A percentile compares a stretch with the other conserved stretches of the same genome.
These are phyloP conservation scores for Heliconius congener DNA, from an alignment of 1,140 invertebrate genomes.

Conservation along the genomic window DNA sequence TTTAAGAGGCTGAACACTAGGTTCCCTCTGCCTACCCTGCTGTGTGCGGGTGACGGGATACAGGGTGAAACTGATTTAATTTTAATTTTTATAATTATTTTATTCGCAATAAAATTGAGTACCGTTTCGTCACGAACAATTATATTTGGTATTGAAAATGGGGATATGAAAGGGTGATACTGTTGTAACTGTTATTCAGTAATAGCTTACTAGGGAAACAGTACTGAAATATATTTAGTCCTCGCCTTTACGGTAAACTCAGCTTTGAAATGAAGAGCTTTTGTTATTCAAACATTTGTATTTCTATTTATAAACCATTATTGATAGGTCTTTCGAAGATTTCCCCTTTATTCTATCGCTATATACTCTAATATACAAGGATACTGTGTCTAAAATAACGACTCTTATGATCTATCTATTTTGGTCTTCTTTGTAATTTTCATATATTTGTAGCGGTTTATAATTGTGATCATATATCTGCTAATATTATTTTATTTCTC, in stretches of 20 bases:
- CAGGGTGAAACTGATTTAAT: too few species aligned
- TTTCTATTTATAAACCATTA: background rate
- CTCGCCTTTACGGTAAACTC: background rate
- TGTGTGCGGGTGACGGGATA: too few species aligned
- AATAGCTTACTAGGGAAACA: background rate
- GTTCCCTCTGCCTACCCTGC: too few species aligned
- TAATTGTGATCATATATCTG: too few species aligned
- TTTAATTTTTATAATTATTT: too few species aligned
- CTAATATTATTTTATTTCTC: too few species aligned
- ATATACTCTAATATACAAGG: background rate
- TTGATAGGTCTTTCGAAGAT: background rate
- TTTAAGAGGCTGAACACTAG: too few species aligned
- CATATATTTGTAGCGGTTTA: too few species aligned
- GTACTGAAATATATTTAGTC: background rate
- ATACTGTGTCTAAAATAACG: too few species aligned
- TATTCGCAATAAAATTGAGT: background rate
- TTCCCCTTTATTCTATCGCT: background rate
- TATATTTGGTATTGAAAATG: background rate
- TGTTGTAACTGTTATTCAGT: background rate
- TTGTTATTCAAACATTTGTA: background rate
- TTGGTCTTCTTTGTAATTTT: too few species aligned
- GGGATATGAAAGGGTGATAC: background rate
- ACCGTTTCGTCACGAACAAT: too few species aligned
- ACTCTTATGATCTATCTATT: too few species aligned
- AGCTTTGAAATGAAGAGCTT: background rate